phyloP scores from a whole-genome alignment of 2,797 vertebrate genomes.

The Antrozous pallidus region DNA sequence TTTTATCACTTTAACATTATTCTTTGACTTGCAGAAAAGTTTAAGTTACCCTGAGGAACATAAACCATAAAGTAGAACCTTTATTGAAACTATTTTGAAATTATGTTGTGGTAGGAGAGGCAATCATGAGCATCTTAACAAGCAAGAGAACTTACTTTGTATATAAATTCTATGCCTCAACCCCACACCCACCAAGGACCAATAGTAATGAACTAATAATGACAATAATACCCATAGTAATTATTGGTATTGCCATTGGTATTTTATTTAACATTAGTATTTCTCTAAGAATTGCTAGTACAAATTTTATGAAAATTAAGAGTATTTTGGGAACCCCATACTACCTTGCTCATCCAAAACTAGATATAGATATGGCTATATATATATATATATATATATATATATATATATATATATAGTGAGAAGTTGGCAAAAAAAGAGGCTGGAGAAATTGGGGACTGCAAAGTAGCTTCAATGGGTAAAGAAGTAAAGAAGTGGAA shows the following conservation, averaged over 20 bases:
- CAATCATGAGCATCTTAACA: not conserved
- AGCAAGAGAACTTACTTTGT: not conserved
- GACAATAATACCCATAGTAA: not conserved
- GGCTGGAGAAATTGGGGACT: not conserved
- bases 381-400: not conserved
- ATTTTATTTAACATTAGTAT: not conserved
- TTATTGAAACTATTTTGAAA: not conserved
- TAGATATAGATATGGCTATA: too few relatives aligned
- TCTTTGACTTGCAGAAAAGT: not conserved
- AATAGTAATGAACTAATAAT: not conserved
- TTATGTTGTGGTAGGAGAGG: not conserved
- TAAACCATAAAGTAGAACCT: not conserved
- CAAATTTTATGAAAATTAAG: not conserved
- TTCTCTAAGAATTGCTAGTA: not conserved
- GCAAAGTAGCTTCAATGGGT: not conserved
- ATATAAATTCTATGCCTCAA: not conserved
- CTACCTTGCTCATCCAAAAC: not conserved
- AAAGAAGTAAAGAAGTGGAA: not conserved
- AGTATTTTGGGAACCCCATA: accelerated
- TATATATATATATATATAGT: not conserved
- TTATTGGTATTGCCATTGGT: not conserved
- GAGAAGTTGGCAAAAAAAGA: not conserved
- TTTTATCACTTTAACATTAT: not conserved
- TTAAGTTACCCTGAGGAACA: not conserved
- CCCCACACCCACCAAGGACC: not conserved